Evolutionary conservation across 2,888 invertebrate species (phyloP), one percentile per base, ranked within the genome.

Genomic region (Drosophila mulleri): DNA sequence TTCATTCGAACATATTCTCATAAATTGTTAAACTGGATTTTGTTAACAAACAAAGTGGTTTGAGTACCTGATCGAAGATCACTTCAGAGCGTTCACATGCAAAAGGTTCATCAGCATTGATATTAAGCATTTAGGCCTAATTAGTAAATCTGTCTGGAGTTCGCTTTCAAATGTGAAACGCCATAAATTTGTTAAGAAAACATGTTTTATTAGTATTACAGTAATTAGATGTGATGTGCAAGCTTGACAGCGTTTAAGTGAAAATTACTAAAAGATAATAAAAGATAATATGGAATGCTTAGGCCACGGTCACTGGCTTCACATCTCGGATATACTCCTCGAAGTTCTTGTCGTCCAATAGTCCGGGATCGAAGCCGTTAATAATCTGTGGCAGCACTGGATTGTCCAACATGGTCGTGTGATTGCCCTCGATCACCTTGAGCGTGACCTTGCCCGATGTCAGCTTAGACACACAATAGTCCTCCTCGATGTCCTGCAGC

Each of bases 341-440:
- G 66, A 92, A 92, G 48, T 70, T 78, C 57, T 91, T 92, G 62
- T 92, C 91, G 37, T 92, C 92, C 60, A 90, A 57, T 2, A 89
- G 62, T 16, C 80, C 65, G 0, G 93, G 93, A 87, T 93, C 91
- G 41, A 90, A 87, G 37, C 92, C 92, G 71, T 96, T 96, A 52
- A 96, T 95, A 39, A 95, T 94, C 78, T 95, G 94, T 0, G 95
- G 94, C 56, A 95, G 93, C 78, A 94, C 94, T 56, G 94, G 93
- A 83, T 95, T 96, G 16, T 96, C 95, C 78, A 96, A 88, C 82
- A 97, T 96, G 45, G 95, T 95, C 0, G 94, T 91, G 83, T 97
- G 97, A 88, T 96, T 95, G 12, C 96, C 97, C 84, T 96, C 96
- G n/a, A 96, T 93, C 53, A 94, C 94, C 81, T 95, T 94, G 0